Percentiles rank a stretch among this genome's conserved stretches.
Evolutionary conservation across 2,888 invertebrate genomes (phyloP).

Genomic region (Drosophila colorata): DNA sequence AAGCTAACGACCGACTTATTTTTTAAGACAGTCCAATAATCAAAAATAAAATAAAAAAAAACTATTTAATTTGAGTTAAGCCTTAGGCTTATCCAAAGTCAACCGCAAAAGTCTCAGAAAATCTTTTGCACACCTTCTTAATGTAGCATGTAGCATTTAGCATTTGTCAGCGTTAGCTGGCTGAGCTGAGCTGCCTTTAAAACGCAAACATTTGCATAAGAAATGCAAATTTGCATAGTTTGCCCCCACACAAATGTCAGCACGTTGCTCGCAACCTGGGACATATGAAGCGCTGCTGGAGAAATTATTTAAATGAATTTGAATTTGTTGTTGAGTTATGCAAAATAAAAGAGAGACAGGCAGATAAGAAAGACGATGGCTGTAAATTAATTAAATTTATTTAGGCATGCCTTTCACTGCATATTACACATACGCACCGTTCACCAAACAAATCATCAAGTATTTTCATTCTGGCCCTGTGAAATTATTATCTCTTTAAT

Average conservation of each 20-base stretch:
- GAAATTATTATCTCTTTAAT: slow-evolving; percentile 68
- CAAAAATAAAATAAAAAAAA: not conserved
- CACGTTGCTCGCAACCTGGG: slow-evolving; percentile 4
- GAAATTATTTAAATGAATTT: slow-evolving; percentile 64
- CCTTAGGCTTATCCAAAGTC: slow-evolving; percentile 6
- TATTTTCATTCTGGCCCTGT: slow-evolving; percentile 20
- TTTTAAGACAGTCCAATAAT: not conserved
- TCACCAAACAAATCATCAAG: slow-evolving; percentile 47
- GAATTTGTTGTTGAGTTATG: slow-evolving; percentile 57
- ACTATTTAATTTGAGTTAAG: slow-evolving; percentile 6
- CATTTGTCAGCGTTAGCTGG: slow-evolving; percentile 27
- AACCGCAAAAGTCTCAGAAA: slow-evolving; percentile 18
- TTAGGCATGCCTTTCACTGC: slow-evolving; percentile 23
- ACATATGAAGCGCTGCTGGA: slow-evolving; percentile 12
- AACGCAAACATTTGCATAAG: slow-evolving; percentile 65
- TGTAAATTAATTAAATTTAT: slow-evolving; percentile 74
- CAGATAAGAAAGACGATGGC: slow-evolving; percentile 2
- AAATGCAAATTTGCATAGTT: slow-evolving; percentile 66
- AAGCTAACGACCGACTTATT: not conserved
- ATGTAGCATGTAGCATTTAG: slow-evolving; percentile 8
- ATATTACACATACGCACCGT: slow-evolving; percentile 43
- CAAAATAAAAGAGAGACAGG: slow-evolving; percentile 19
- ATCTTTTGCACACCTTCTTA: slow-evolving; percentile 10
- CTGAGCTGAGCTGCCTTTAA: slow-evolving; percentile 35
- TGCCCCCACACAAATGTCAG: slow-evolving; percentile 35